Evolutionary conservation across 2,888 invertebrate species (phyloP).

Genomic region (Gibbula magus): DNA sequence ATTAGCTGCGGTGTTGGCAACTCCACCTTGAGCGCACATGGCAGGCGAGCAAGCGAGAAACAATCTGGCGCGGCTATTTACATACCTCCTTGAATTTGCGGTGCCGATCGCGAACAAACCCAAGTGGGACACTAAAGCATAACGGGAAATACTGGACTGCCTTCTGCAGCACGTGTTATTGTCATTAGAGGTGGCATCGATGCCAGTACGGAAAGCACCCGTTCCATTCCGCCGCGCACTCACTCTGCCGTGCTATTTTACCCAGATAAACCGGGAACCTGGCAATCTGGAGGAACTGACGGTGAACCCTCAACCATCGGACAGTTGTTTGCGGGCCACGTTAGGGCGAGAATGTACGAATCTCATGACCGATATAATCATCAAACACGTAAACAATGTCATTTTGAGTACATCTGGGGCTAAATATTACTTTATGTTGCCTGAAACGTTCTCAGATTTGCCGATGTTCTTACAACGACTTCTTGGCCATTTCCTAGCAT

Average conservation of each 20-base stretch:
- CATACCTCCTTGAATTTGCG: slow-evolving; percentile 23
- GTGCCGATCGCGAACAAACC: slow-evolving; percentile 15
- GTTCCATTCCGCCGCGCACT: slow-evolving; percentile 20
- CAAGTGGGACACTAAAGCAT: slow-evolving; percentile 17
- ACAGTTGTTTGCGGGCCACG: neutral
- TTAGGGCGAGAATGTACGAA: neutral
- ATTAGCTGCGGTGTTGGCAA: slow-evolving; percentile 22
- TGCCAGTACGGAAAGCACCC: neutral
- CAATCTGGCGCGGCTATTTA: slow-evolving; percentile 20
- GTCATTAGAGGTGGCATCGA: slow-evolving; percentile 14
- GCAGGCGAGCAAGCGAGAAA: slow-evolving; percentile 22
- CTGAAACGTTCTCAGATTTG: neutral
- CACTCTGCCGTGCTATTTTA: slow-evolving; percentile 14
- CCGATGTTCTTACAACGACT: neutral
- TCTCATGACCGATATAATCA: slow-evolving; percentile 13
- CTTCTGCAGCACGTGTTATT: slow-evolving; percentile 13
- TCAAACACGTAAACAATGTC: neutral
- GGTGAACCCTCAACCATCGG: neutral
- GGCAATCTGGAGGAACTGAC: neutral
- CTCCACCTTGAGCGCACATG: slow-evolving; percentile 27
- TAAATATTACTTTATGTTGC: slow-evolving; percentile 13
- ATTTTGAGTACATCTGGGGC: slow-evolving; percentile 3
- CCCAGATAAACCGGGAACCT: neutral
- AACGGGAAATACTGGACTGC: slow-evolving; percentile 22
- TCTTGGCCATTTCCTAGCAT: slow-evolving; percentile 9